phyloP scores from a whole-genome alignment of 2,888 invertebrate species.

The Rhagophthalmus giganteus region DNA sequence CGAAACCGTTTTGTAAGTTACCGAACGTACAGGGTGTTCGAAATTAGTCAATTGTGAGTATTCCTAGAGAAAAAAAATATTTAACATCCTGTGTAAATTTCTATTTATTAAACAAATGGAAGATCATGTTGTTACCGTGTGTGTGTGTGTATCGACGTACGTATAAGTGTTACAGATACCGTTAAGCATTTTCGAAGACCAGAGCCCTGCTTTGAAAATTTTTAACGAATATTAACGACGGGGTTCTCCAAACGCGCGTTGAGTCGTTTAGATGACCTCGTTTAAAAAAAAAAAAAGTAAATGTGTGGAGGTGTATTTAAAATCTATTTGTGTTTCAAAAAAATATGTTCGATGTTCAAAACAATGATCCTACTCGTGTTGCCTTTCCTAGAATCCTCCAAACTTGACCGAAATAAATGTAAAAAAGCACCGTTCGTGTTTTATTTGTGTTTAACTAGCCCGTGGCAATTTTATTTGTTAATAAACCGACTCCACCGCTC shows the following conservation, averaged over 20 bases:
- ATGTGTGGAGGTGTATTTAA: not conserved
- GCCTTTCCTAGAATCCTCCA: constrained; percentile 12
- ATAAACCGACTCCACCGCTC: too few species aligned
- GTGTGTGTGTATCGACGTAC: not conserved
- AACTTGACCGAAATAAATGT: constrained; percentile 12
- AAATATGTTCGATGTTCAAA: too few species aligned
- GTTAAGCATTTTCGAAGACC: constrained; percentile 45
- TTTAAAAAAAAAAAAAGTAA: not conserved
- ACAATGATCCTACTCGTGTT: constrained; percentile 10
- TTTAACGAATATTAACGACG: constrained; percentile 33
- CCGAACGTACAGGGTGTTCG: not conserved
- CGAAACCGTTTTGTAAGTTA: constrained; percentile 73
- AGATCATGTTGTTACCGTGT: not conserved
- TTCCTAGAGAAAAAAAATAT: not conserved
- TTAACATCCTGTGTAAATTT: not conserved
- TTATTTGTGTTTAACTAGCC: not conserved
- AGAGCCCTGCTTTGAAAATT: constrained; percentile 51
- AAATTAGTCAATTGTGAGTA: not conserved
- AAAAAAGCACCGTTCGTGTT: not conserved
- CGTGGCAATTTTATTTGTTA: too few species aligned
- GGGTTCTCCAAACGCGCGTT: not conserved
- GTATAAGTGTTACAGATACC: not conserved
- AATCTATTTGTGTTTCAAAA: constrained; percentile 6
- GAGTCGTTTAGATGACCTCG: not conserved
- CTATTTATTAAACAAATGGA: not conserved